Percentiles rank a stretch among this genome's conserved stretches.
Conservation (phyloP, 2,797 vertebrate genomes). For the Sebastes reedi region DNA sequence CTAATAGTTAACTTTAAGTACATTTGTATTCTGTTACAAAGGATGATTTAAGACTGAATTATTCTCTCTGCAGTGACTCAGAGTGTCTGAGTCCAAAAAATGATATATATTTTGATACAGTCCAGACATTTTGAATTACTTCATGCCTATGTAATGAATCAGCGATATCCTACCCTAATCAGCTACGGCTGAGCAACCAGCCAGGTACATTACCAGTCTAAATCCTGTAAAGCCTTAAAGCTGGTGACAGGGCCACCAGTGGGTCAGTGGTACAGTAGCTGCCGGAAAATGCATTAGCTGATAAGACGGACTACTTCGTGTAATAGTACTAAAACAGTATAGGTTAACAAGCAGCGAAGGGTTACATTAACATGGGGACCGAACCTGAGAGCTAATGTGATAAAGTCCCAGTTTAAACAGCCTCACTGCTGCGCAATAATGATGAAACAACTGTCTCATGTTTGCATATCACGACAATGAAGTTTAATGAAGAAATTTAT, state of each 20-base stretch:
- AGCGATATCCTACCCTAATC: slow-evolving; percentile 46
- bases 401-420: not conserved
- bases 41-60: not conserved
- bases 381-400: not conserved
- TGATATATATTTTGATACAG: slow-evolving; percentile 2
- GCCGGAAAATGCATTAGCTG: slow-evolving; percentile 66
- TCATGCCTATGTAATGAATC: slow-evolving; percentile 53
- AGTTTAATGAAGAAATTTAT: not conserved
- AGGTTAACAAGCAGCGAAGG: not conserved
- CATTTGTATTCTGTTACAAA: not conserved
- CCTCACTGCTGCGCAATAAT: not conserved
- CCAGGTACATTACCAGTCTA: slow-evolving; percentile 58
- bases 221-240: slow-evolving; percentile 57
- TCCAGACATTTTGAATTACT: slow-evolving; percentile 30
- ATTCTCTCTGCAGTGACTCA: not conserved
- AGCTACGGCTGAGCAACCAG: slow-evolving; percentile 44
- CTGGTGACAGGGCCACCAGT: slow-evolving; percentile 37
- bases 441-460: not conserved
- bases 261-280: slow-evolving; percentile 53
- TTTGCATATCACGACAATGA: not conserved
- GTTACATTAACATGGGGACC: not conserved
- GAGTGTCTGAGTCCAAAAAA: not conserved
- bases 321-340: slow-evolving; percentile 1
- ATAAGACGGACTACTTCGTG: slow-evolving; percentile 37
- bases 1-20: not conserved